Percentiles rank a stretch among this genome's conserved stretches.
These are phyloP conservation scores for Percopsis transmontana DNA, from an alignment of 2,113 vertebrate genomes.

Conservation along the genomic window DNA sequence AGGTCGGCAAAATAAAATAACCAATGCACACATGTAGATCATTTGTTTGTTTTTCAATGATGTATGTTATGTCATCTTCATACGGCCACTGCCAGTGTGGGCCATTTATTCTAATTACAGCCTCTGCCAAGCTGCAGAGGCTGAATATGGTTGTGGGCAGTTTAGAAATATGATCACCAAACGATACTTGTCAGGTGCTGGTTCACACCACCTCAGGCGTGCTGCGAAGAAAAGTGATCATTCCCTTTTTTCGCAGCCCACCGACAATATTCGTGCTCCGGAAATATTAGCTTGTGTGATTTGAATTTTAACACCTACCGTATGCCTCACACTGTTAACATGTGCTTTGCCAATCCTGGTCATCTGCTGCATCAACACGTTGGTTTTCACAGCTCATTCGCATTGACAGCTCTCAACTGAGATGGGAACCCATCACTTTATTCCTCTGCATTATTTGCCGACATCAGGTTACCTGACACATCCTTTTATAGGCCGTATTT, in stretches of 20 bases:
- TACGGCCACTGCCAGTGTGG: conserved; percentile 7
- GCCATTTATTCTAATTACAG: conserved; percentile 54
- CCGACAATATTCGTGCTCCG: conserved; percentile 26
- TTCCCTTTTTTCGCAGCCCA: conserved; percentile 32
- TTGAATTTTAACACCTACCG: conserved; percentile 26
- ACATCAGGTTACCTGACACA: not conserved
- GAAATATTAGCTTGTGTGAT: conserved; percentile 18
- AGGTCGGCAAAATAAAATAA: conserved; percentile 7
- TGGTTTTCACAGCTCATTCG: not conserved
- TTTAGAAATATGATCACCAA: conserved; percentile 47
- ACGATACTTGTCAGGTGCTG: conserved; percentile 38
- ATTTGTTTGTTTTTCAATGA: conserved; percentile 32
- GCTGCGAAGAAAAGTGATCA: conserved; percentile 5
- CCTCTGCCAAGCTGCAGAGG: conserved; percentile 19
- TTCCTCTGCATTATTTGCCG: not conserved
- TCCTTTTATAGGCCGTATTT: not conserved
- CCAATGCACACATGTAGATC: not conserved
- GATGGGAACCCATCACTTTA: not conserved
- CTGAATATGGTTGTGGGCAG: conserved; percentile 32
- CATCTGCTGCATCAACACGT: conserved; percentile 1
- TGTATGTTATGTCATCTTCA: conserved; percentile 23
- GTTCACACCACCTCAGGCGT: conserved; percentile 32
- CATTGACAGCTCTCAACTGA: not conserved
- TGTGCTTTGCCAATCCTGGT: conserved; percentile 12
- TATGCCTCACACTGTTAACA: conserved; percentile 36